Evolutionary conservation across 2,797 vertebrate species (phyloP).

Genomic region (Catostomus latipinnis): DNA sequence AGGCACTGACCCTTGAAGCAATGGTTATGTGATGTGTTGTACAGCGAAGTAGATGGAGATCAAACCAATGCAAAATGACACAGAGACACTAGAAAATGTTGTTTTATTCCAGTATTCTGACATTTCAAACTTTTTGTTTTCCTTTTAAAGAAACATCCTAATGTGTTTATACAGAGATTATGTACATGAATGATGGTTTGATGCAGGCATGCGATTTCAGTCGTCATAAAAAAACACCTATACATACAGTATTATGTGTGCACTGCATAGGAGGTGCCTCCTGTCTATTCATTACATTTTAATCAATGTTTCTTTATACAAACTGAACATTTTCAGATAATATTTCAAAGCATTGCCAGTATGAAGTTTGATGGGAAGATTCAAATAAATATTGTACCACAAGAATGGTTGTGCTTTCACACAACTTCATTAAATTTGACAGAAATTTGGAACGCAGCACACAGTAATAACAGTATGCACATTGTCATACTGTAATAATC

Average conservation of each 20-base stretch:
- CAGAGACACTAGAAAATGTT: constrained; percentile 52
- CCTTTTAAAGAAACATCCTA: constrained; percentile 78
- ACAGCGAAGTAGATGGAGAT: not conserved
- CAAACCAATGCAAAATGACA: not conserved
- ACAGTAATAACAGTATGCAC: too few relatives aligned
- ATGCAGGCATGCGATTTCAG: constrained; percentile 79
- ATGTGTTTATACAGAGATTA: constrained; percentile 84
- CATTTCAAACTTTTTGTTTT: constrained; percentile 49
- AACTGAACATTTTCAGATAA: constrained; percentile 7
- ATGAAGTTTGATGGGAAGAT: not conserved
- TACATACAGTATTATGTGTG: constrained; percentile 11
- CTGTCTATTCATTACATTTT: constrained; percentile 9
- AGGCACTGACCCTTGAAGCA: not conserved
- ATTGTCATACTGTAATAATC: too few relatives aligned
- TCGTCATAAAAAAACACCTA: constrained; percentile 64
- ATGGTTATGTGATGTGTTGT: not conserved
- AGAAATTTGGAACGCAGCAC: too few relatives aligned
- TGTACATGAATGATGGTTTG: constrained; percentile 71
- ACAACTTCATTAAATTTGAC: not conserved
- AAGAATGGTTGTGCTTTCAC: not conserved
- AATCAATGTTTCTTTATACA: constrained; percentile 22
- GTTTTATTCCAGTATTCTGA: constrained; percentile 67
- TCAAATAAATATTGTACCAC: too few relatives aligned
- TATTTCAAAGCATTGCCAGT: not conserved
- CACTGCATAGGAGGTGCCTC: constrained; percentile 15